Evolutionary conservation across 2,888 invertebrate species (phyloP).

Genomic region (Synanthedon andrenaeformis): DNA sequence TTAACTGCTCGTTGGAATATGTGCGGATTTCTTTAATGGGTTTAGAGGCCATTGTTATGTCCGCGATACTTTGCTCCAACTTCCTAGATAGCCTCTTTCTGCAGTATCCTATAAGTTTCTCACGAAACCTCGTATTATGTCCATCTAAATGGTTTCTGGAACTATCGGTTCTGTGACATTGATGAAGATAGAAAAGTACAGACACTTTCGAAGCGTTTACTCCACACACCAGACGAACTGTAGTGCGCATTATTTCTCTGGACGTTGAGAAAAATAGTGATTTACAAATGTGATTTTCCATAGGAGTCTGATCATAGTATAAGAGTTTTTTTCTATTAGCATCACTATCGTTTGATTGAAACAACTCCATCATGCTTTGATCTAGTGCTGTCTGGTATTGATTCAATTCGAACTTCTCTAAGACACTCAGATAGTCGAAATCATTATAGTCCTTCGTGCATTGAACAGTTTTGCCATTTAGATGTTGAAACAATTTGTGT

Average conservation of each 20-base stretch:
- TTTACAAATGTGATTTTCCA: constrained; percentile 47
- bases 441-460: constrained; percentile 38
- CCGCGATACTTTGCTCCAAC: constrained; percentile 40
- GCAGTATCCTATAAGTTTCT: constrained; percentile 49
- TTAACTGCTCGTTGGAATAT: constrained; percentile 38
- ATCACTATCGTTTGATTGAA: constrained; percentile 21
- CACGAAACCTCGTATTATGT: constrained; percentile 41
- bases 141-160: constrained; percentile 46
- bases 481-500: constrained; percentile 45
- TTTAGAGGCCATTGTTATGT: constrained; percentile 36
- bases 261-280: constrained; percentile 42
- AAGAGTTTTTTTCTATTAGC: constrained; percentile 25
- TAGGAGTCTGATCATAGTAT: constrained; percentile 48
- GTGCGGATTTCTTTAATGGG: constrained; percentile 44
- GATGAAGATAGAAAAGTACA: constrained; percentile 55
- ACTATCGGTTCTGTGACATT: constrained; percentile 46
- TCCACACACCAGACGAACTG: constrained; percentile 48
- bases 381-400: constrained; percentile 49
- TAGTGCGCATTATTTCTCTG: constrained; percentile 50
- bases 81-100: constrained; percentile 36
- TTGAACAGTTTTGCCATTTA: constrained; percentile 33
- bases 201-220: constrained; percentile 41
- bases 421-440: constrained; percentile 38
- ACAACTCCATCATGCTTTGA: constrained; percentile 36
- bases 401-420: constrained; percentile 51